Evolutionary conservation across 2,888 invertebrate genomes (phyloP).

Genomic region (Volucella bombylans): DNA sequence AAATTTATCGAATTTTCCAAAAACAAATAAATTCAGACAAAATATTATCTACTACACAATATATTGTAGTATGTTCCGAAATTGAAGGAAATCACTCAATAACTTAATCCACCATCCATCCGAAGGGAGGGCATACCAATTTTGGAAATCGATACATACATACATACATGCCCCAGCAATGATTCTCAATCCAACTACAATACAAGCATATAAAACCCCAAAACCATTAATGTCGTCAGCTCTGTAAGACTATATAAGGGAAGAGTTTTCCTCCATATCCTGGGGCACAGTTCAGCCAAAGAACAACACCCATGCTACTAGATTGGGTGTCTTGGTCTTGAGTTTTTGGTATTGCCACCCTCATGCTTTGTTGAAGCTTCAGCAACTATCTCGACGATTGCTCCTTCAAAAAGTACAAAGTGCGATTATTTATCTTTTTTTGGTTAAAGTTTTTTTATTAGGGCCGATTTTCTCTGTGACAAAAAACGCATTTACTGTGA

Average conservation of each 20-base stretch:
- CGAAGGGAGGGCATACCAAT: not conserved
- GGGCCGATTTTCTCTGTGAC: not conserved
- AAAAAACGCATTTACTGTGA: constrained; percentile 10
- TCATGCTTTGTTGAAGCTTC: not conserved
- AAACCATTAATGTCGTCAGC: too few relatives aligned
- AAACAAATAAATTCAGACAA: constrained; percentile 1
- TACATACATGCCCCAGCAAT: not conserved
- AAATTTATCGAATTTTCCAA: not conserved
- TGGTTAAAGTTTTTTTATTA: too few relatives aligned
- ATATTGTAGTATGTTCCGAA: not conserved
- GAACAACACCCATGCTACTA: constrained; percentile 20
- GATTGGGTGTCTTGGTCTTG: too few relatives aligned
- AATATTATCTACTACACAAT: constrained; percentile 16
- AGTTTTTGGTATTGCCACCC: not conserved
- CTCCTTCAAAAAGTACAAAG: constrained; percentile 16
- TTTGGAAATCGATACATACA: not conserved
- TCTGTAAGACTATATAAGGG: constrained; percentile 2
- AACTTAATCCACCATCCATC: too few relatives aligned
- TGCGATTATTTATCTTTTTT: constrained; percentile 1
- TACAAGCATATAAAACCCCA: not conserved
- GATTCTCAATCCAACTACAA: constrained; percentile 23
- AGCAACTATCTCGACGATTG: constrained; percentile 12
- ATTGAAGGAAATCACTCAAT: too few relatives aligned
- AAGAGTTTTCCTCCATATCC: not conserved
- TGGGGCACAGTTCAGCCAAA: constrained; percentile 29